Percentiles rank a stretch among this genome's conserved stretches.
Conservation (phyloP, 2,113 vertebrate species). For the Cyanoderma ruficeps region DNA sequence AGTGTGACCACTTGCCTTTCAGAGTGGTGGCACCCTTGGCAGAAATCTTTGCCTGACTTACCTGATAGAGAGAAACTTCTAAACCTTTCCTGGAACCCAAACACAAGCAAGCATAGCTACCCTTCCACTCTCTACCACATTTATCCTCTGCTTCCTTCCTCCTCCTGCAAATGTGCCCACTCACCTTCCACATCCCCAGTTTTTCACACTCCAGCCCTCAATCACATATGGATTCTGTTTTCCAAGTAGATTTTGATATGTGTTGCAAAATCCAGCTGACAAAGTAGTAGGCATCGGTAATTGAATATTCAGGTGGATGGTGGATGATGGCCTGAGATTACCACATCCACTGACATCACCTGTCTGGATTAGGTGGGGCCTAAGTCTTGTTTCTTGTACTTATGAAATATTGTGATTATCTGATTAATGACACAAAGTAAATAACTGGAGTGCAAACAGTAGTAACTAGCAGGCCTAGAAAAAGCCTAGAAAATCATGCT, state of each 20-base stretch:
- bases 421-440: conserved; percentile 1
- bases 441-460: neutral
- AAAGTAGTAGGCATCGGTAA: neutral
- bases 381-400: neutral
- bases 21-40: neutral
- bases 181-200: too few species aligned
- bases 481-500: neutral
- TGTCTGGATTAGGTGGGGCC: conserved; percentile 35
- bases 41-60: neutral
- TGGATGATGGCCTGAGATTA: conserved; percentile 10
- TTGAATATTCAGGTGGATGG: conserved; percentile 13
- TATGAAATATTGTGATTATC: neutral
- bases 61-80: neutral
- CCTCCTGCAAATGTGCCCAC: neutral
- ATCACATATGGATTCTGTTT: neutral
- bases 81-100: neutral
- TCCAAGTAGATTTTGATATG: neutral
- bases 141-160: neutral
- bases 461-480: neutral
- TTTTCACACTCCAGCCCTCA: neutral
- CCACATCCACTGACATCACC: conserved; percentile 42
- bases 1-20: neutral
- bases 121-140: neutral
- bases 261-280: neutral
- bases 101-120: neutral